A percentile compares a stretch with the other conserved stretches of the same genome.
These are phyloP conservation scores for Erythrocebus patas DNA, from an alignment of 2,113 vertebrate genomes.

Conservation along the genomic window DNA sequence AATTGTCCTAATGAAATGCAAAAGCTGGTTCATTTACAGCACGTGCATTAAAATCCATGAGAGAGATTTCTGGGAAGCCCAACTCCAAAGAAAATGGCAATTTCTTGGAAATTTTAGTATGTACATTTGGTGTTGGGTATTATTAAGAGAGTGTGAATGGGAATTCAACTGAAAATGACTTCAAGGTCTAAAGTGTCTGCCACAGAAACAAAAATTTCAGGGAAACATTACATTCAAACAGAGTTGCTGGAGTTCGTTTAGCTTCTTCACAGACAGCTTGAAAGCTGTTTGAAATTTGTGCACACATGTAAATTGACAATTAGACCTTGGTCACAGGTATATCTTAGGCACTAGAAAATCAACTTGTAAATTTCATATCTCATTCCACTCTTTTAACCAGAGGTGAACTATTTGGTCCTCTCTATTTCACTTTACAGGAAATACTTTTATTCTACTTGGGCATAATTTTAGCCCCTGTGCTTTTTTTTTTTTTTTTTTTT, in stretches of 20 bases:
- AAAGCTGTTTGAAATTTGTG: neutral
- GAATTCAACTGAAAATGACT: conserved; percentile 18
- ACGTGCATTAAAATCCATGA: neutral
- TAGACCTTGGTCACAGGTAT: neutral
- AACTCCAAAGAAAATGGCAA: conserved; percentile 11
- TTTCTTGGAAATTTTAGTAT: conserved; percentile 36
- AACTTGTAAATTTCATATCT: neutral
- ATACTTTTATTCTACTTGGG: neutral
- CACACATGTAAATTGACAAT: neutral
- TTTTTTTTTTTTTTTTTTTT: neutral
- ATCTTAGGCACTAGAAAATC: neutral
- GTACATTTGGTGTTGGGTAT: conserved; percentile 13
- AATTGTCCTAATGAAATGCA: neutral
- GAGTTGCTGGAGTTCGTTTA: neutral
- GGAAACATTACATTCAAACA: neutral
- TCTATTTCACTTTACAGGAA: neutral
- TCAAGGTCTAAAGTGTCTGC: neutral
- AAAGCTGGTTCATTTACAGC: neutral
- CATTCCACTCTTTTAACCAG: neutral
- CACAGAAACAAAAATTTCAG: neutral
- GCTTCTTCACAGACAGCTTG: neutral
- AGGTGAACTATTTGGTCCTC: neutral
- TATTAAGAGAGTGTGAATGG: conserved; percentile 17
- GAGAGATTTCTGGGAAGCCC: conserved; percentile 17
- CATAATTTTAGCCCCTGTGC: neutral